phyloP scores from a whole-genome alignment of 2,113 vertebrate species.

The Microtus oregoni region DNA sequence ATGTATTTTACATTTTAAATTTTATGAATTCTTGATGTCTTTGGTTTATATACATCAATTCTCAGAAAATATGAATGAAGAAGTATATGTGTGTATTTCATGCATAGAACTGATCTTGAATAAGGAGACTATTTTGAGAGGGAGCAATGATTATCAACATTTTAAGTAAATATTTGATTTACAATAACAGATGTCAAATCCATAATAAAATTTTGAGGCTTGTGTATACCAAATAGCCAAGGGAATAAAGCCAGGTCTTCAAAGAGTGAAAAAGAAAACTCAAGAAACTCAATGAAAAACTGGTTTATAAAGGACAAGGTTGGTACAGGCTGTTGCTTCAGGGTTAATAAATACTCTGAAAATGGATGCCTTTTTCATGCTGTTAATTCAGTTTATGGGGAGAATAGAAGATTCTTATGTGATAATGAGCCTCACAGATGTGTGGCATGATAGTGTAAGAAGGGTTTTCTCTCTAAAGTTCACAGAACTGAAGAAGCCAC shows the following conservation, averaged over 20 bases:
- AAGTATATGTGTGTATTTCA: neutral
- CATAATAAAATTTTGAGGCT: constrained; percentile 13
- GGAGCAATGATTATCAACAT: neutral
- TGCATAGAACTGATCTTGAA: neutral
- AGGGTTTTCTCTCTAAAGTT: neutral
- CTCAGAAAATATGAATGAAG: neutral
- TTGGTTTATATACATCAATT: constrained; percentile 19
- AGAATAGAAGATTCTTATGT: neutral
- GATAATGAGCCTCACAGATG: neutral
- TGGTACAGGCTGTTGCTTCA: neutral
- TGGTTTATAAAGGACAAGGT: neutral
- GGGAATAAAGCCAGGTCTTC: constrained; percentile 14
- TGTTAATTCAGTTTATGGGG: neutral
- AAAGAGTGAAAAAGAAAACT: constrained; percentile 14
- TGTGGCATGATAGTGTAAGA: neutral
- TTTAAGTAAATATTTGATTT: constrained; percentile 50
- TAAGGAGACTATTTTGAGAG: neutral
- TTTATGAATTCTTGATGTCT: neutral
- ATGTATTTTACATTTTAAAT: constrained; percentile 29
- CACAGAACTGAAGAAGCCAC: neutral
- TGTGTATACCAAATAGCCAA: neutral
- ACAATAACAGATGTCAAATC: neutral
- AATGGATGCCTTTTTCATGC: neutral
- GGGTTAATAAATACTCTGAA: neutral
- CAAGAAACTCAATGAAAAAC: constrained; percentile 37